These are phyloP conservation scores for Adoxophyes honmai DNA, from an alignment of 1,140 invertebrate species.

Conservation along the genomic window DNA sequence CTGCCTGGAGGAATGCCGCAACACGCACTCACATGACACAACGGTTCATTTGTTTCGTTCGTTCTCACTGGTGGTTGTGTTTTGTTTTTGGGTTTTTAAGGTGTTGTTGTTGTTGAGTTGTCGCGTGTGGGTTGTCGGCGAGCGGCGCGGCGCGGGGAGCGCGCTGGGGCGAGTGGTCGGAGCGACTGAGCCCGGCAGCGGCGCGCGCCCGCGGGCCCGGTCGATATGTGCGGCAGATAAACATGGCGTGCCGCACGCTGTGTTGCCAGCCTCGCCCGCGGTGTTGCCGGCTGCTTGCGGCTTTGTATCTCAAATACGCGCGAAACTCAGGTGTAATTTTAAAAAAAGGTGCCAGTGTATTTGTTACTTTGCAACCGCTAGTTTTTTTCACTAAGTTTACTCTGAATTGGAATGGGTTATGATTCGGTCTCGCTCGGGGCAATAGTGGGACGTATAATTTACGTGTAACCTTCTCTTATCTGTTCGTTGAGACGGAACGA, in stretches of 20 bases:
- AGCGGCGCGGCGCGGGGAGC: constrained; percentile 30
- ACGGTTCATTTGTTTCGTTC: constrained; percentile 36
- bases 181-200: constrained; percentile 57
- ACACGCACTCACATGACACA: constrained; percentile 56
- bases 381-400: not conserved
- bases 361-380: no score
- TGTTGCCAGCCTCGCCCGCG: constrained; percentile 42
- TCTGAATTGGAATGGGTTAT: constrained; percentile 19
- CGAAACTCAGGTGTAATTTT: constrained; percentile 20
- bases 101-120: constrained; percentile 16
- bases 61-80: constrained; percentile 8
- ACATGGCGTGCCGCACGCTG: constrained; percentile 56
- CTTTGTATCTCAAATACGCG: constrained; percentile 42
- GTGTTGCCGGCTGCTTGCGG: constrained; percentile 48
- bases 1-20: constrained; percentile 46
- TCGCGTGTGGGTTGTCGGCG: constrained; percentile 41
- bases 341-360: constrained; percentile 14
- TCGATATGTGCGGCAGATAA: constrained; percentile 74
- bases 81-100: no score
- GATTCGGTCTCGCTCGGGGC: constrained; percentile 16
- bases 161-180: constrained; percentile 33
- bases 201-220: constrained; percentile 55
- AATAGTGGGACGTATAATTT: constrained; percentile 38
- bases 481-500: constrained; percentile 52
- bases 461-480: constrained; percentile 62